Conservation (phyloP, 1,140 invertebrate genomes). For the Lasaia peninsularis region DNA sequence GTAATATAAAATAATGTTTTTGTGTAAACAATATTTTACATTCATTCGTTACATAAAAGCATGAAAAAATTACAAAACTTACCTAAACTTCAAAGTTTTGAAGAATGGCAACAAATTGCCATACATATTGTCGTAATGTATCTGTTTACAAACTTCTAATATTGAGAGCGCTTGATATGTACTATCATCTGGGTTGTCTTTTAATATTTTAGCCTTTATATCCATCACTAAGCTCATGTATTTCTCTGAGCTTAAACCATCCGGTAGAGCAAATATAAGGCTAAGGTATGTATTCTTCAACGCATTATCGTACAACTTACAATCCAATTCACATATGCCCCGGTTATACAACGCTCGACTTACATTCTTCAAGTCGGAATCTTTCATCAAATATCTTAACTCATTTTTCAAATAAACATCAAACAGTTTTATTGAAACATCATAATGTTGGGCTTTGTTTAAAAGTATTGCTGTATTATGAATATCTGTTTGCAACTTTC, state of each 20-base stretch:
- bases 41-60: no score
- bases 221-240: slow-evolving; percentile 61
- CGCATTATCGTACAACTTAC: slow-evolving; percentile 38
- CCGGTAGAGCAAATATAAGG: slow-evolving; percentile 39
- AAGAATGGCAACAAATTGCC: slow-evolving; percentile 48
- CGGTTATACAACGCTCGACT: slow-evolving; percentile 61
- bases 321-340: slow-evolving; percentile 58
- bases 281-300: slow-evolving; percentile 55
- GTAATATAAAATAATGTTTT: no score
- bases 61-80: slow-evolving; percentile 28
- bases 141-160: slow-evolving; percentile 35
- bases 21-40: no score
- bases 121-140: slow-evolving; percentile 35
- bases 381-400: slow-evolving; percentile 33
- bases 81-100: slow-evolving; percentile 50
- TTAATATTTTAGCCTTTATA: slow-evolving; percentile 52
- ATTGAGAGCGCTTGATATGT: slow-evolving; percentile 41
- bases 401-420: slow-evolving; percentile 52
- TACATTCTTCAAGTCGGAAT: slow-evolving; percentile 42
- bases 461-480: slow-evolving; percentile 55
- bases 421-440: slow-evolving; percentile 53
- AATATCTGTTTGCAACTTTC: slow-evolving; percentile 50
- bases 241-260: slow-evolving; percentile 42
- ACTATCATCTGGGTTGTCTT: slow-evolving; percentile 29
- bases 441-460: slow-evolving; percentile 42